Conservation (phyloP, 2,113 vertebrate genomes). For the Zosterops borbonicus region DNA sequence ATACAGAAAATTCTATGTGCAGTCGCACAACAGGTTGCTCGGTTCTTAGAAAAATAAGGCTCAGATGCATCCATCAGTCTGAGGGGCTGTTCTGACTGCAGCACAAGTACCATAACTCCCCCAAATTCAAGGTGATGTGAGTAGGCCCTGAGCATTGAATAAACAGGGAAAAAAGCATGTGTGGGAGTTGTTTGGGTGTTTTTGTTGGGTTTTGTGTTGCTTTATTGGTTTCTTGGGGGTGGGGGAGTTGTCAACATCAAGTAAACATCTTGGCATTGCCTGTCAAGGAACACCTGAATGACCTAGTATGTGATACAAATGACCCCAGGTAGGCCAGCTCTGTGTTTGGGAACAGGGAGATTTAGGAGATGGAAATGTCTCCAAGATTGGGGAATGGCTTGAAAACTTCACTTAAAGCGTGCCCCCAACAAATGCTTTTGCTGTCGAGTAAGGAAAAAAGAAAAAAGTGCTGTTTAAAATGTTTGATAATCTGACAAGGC, state of each 20-base stretch:
- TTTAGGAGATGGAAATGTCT: background rate
- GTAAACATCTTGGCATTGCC: background rate
- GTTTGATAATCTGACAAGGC: conserved; percentile 85
- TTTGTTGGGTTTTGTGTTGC: background rate
- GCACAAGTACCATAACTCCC: background rate
- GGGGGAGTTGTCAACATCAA: background rate
- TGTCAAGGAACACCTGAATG: background rate
- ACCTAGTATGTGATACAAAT: background rate
- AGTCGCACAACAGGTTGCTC: background rate
- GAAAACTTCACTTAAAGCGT: conserved; percentile 61
- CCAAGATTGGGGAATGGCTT: conserved; percentile 9
- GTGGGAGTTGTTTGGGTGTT: background rate
- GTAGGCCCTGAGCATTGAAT: background rate
- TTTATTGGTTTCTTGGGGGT: background rate
- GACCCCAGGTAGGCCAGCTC: background rate
- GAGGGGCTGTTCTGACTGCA: background rate
- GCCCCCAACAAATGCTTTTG: conserved; percentile 75
- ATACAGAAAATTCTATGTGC: background rate
- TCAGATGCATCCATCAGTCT: background rate
- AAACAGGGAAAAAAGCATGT: background rate
- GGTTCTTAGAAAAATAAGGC: background rate
- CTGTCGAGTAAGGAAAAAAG: conserved; percentile 66
- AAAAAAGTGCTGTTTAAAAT: conserved; percentile 76
- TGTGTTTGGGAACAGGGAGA: background rate
- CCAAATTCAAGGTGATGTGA: background rate